Evolutionary conservation across 2,113 vertebrate genomes (phyloP).

Genomic region (Bambusicola thoracicus): DNA sequence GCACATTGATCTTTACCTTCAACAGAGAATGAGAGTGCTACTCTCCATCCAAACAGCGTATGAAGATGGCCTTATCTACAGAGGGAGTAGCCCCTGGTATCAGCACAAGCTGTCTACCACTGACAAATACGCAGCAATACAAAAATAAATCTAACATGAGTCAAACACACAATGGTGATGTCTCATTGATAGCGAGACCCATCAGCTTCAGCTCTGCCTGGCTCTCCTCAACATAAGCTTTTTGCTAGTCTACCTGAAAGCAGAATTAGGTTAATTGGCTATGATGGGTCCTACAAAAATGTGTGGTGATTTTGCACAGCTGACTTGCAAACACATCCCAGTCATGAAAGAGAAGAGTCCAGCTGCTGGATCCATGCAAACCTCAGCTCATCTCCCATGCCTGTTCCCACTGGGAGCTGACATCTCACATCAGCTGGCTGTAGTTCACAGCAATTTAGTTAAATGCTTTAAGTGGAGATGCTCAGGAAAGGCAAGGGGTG

Average conservation of each 20-base stretch:
- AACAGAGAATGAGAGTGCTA: neutral
- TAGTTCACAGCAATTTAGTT: slow-evolving; percentile 1
- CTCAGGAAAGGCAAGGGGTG: neutral
- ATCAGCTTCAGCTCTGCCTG: neutral
- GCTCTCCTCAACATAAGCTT: neutral
- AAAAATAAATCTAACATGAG: neutral
- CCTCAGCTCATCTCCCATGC: fast-evolving
- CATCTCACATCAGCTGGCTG: neutral
- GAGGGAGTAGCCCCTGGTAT: neutral
- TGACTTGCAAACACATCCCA: neutral
- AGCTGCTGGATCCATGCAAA: slow-evolving; percentile 12
- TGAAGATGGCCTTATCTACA: neutral
- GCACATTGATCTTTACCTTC: neutral
- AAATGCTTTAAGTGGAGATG: neutral
- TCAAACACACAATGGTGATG: neutral
- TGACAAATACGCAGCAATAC: neutral
- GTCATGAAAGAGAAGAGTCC: neutral
- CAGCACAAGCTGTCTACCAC: neutral
- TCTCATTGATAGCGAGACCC: neutral
- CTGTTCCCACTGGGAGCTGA: neutral
- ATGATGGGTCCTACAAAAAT: neutral
- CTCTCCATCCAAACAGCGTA: neutral
- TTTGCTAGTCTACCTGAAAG: neutral
- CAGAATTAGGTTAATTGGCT: neutral
- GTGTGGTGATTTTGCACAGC: neutral